Percentiles rank a stretch among this genome's conserved stretches.
These are phyloP conservation scores for Stomatorhinus ivindoensis DNA, from an alignment of 2,113 vertebrate species.

Conservation along the genomic window DNA sequence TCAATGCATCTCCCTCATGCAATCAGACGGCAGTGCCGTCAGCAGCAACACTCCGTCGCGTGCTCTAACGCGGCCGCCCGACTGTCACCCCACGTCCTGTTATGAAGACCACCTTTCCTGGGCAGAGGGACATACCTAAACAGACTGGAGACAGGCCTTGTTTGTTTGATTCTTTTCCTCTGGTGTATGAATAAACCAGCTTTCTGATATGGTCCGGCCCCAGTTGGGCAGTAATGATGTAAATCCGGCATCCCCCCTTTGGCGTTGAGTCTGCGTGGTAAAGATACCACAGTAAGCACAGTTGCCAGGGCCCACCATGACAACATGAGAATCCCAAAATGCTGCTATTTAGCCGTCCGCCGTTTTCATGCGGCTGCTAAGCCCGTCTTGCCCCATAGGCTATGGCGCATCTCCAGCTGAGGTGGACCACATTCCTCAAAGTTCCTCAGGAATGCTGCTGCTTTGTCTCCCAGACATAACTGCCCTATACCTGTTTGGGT, in stretches of 20 bases:
- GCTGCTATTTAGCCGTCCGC: conserved; percentile 8
- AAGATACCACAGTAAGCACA: conserved; percentile 46
- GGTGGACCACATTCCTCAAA: neutral
- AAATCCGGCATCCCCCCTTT: conserved; percentile 3
- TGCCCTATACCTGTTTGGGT: neutral
- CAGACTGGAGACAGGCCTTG: neutral
- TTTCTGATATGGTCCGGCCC: neutral
- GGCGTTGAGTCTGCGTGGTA: conserved; percentile 46
- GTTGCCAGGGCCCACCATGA: conserved; percentile 38
- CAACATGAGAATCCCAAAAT: conserved; percentile 28
- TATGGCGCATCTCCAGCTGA: neutral
- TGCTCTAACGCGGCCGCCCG: neutral
- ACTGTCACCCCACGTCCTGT: neutral
- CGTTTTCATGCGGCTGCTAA: conserved; percentile 13
- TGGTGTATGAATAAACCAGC: neutral
- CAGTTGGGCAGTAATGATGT: neutral
- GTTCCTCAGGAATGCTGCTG: neutral
- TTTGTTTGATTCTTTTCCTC: neutral
- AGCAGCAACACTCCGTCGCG: neutral
- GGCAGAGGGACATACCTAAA: neutral
- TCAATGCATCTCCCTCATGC: neutral
- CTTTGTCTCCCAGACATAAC: neutral
- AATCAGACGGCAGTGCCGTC: neutral
- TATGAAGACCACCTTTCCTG: neutral
- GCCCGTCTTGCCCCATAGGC: neutral